phyloP scores from a whole-genome alignment of 2,888 invertebrate species.

The Orchesellides sinensis region DNA sequence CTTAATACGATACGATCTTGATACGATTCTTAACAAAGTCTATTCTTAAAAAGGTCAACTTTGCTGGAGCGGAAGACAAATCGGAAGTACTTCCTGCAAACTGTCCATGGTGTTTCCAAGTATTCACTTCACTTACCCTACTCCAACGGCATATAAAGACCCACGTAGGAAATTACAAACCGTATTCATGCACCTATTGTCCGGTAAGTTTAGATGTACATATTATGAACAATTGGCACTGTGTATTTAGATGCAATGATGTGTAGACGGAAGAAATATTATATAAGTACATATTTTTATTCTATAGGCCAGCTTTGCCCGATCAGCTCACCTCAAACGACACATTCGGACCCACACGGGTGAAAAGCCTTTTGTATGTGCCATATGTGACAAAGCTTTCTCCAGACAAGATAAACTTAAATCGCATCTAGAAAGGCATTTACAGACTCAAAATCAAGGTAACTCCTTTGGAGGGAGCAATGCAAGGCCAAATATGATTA shows the following conservation, averaged over 20 bases:
- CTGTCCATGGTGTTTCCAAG: conserved; percentile 80
- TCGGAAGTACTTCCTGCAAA: conserved; percentile 43
- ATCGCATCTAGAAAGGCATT: conserved; percentile 68
- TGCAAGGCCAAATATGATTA: no score
- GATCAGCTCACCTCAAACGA: conserved; percentile 70
- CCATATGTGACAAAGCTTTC: conserved; percentile 64
- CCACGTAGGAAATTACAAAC: conserved; percentile 67
- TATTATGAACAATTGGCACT: not conserved
- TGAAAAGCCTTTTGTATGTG: conserved; percentile 70
- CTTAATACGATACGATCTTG: no score
- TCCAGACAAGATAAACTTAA: conserved; percentile 71
- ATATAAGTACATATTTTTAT: not conserved
- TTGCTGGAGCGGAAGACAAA: not conserved
- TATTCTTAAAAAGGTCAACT: not conserved
- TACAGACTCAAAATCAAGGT: conserved; percentile 46
- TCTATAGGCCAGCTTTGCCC: conserved; percentile 65
- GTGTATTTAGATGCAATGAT: not conserved
- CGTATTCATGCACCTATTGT: conserved; percentile 65
- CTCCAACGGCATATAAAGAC: conserved; percentile 90
- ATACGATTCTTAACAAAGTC: no score
- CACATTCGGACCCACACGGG: conserved; percentile 70
- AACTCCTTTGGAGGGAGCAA: no score
- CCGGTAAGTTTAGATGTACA: conserved; percentile 53
- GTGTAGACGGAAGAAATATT: not conserved
- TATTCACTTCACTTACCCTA: conserved; percentile 97